Base-by-base conservation (phyloP, 2,888 invertebrate genomes). In the Ptilodon capucinus region DNA sequence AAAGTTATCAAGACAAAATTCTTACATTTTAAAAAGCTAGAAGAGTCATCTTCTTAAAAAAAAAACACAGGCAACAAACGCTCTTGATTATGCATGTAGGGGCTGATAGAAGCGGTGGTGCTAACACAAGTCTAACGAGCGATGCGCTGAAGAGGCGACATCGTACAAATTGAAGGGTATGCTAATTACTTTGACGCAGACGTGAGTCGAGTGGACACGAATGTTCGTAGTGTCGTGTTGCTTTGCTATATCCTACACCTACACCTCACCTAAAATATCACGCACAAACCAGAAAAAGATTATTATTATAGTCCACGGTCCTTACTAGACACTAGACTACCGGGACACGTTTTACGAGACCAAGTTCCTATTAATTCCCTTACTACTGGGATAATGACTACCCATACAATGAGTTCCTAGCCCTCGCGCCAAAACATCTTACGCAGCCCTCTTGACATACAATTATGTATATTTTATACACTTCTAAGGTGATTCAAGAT, bases 391-490 rank as follows among this genome's bases (percentile, higher is more conserved):
- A 63, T 58, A 56, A 48, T 48, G 54, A 46, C 55, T 40, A 48
- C 40, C 32, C 47, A 40, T 56, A 53, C 46, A 57, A 53, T 51
- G 46, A 43, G 51, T 53, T 40, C 30, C 36, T 39, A 50, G 50
- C 44, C 52, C 55, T 54, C 55, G 62, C 60, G 56, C 50, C 53
- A 57, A 51, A 64, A 60, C 50, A 53, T 54, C 60, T 60, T 51
- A 54, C 55, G 50, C 43, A 46, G 63, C 46, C 48, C 57, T 51
- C 60, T 60, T 57, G 56, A 60, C 60, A 63, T 66, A 66, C 66
- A 65, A 65, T 65, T 65, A 65, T 65, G 64, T 63, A 65, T 54
- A 65, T 65, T 66, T 65, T 56, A 65, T 62, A 56, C 47, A 63
- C 56, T 58, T 58, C 48, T 51, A 40, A 51, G 55, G 14, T 48